A percentile compares a stretch with the other conserved stretches of the same genome.
phyloP scores from a whole-genome alignment of 2,888 invertebrate species.

The Erebia aethiops region DNA sequence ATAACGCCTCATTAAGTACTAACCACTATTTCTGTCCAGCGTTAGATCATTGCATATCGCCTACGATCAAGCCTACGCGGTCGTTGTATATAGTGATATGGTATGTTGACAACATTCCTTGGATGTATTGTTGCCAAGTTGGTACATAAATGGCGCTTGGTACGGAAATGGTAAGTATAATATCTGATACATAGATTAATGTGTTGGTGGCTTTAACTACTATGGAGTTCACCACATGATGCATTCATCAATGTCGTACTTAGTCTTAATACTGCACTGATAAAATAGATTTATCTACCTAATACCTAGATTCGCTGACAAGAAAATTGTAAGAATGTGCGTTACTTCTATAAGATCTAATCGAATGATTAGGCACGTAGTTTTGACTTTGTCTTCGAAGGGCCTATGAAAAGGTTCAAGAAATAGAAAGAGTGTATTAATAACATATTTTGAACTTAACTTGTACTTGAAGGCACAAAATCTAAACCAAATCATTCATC shows the following conservation, averaged over 20 bases:
- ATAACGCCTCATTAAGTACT: conserved; percentile 29
- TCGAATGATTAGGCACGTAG: too few relatives aligned
- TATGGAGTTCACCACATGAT: background rate
- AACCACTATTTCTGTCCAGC: conserved; percentile 19
- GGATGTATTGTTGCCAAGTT: conserved; percentile 32
- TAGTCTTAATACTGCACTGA: background rate
- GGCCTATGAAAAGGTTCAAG: background rate
- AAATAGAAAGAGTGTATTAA: background rate
- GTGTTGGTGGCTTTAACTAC: background rate
- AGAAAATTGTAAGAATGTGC: too few relatives aligned
- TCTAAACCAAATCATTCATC: background rate
- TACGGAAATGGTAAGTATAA: conserved; percentile 23
- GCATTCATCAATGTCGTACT: background rate
- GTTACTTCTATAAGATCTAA: too few relatives aligned
- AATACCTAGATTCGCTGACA: too few relatives aligned
- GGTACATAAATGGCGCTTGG: conserved; percentile 18
- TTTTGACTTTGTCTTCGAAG: background rate
- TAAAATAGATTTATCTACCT: too few relatives aligned
- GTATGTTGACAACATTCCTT: conserved; percentile 45
- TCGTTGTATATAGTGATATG: conserved; percentile 44
- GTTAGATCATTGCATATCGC: conserved; percentile 38
- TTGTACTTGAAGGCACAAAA: too few relatives aligned
- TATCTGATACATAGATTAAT: conserved; percentile 2
- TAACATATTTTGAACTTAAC: background rate
- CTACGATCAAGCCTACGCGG: conserved; percentile 46